phyloP scores from a whole-genome alignment of 2,888 invertebrate genomes.

The Eristalinus sepulchralis region DNA sequence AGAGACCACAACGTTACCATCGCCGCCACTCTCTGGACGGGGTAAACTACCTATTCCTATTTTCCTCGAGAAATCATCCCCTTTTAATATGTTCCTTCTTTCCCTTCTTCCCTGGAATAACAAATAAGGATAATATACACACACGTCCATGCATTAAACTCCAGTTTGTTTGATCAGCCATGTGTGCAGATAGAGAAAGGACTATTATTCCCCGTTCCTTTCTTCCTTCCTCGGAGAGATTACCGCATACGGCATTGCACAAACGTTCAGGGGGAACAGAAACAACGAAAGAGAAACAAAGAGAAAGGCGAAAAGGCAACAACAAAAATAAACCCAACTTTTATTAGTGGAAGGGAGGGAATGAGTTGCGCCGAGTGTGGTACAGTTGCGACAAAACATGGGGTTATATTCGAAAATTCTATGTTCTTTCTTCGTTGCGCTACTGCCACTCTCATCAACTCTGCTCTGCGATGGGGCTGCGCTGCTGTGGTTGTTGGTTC shows the following conservation, averaged over 20 bases:
- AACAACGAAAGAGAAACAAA: slow-evolving; percentile 29
- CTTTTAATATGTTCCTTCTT: slow-evolving; percentile 13
- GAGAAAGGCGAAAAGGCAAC: slow-evolving; percentile 30
- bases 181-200: slow-evolving; percentile 57
- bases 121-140: slow-evolving; percentile 54
- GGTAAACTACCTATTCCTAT: slow-evolving; percentile 18
- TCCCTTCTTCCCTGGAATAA: slow-evolving; percentile 5
- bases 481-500: neutral
- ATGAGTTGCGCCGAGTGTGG: slow-evolving; percentile 68
- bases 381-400: slow-evolving; percentile 73
- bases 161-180: slow-evolving; percentile 22
- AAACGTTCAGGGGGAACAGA: slow-evolving; percentile 45
- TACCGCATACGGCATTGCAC: slow-evolving; percentile 11
- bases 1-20: slow-evolving; percentile 5
- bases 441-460: neutral
- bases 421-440: slow-evolving; percentile 57
- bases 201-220: slow-evolving; percentile 46
- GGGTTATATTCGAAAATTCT: slow-evolving; percentile 71
- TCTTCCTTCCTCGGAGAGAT: slow-evolving; percentile 31
- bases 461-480: slow-evolving; percentile 12
- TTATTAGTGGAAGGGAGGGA: slow-evolving; percentile 62
- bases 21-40: neutral
- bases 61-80: neutral
- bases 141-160: neutral
- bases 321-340: slow-evolving; percentile 25